Evolutionary conservation across 1,140 invertebrate species (phyloP).

Genomic region (Drosophila trapezifrons): DNA sequence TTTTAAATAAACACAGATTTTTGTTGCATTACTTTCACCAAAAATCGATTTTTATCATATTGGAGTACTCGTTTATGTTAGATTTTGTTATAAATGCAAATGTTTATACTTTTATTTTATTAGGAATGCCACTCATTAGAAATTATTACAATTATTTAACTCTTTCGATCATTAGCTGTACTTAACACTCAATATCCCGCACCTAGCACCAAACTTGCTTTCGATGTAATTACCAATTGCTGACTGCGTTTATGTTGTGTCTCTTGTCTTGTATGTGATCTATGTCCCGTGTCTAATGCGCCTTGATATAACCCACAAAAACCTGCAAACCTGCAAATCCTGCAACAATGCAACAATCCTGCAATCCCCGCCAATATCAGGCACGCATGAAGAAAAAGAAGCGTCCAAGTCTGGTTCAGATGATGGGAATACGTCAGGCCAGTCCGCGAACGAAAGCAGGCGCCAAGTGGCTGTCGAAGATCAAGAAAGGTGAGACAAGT

Average conservation of each 20-base stretch:
- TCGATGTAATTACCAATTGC: conserved; percentile 55
- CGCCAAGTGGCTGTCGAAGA: conserved; percentile 93
- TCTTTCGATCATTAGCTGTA: conserved; percentile 9
- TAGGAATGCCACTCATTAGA: too few species aligned
- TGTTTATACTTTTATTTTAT: too few species aligned
- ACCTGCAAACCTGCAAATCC: conserved; percentile 14
- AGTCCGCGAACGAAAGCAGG: conserved; percentile 92
- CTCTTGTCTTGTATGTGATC: conserved; percentile 65
- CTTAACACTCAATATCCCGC: conserved; percentile 2
- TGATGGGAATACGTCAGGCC: conserved; percentile 90
- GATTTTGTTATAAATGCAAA: too few species aligned
- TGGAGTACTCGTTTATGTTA: too few species aligned
- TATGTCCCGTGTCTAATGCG: conserved; percentile 66
- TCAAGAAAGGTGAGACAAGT: conserved; percentile 88
- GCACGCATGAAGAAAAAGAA: conserved; percentile 89
- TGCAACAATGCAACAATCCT: conserved; percentile 16
- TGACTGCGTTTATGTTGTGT: conserved; percentile 63
- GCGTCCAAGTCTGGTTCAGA: conserved; percentile 91
- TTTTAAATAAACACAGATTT: too few species aligned
- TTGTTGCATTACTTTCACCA: too few species aligned
- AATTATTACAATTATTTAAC: too few species aligned
- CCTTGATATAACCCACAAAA: conserved; percentile 59
- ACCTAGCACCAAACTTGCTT: conserved; percentile 34
- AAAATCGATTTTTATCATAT: too few species aligned
- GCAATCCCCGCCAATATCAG: conserved; percentile 72